Evolutionary conservation across 1,140 invertebrate genomes (phyloP).

Genomic region (Diploscapter pachys): DNA sequence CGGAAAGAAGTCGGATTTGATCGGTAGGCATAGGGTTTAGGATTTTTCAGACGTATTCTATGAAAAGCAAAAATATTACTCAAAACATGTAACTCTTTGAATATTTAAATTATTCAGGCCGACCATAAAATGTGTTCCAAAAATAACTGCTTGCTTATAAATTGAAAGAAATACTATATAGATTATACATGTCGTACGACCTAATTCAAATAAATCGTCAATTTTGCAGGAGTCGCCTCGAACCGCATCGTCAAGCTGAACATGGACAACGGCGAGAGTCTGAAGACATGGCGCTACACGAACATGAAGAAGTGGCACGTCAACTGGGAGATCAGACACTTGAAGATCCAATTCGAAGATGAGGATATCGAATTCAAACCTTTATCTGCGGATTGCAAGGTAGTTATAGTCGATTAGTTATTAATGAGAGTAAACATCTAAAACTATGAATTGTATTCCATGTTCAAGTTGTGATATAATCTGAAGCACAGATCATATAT

Average conservation of each 20-base stretch:
- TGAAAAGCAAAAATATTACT: neutral
- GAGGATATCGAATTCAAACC: constrained; percentile 89
- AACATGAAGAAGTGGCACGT: constrained; percentile 98
- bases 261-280: constrained; percentile 81
- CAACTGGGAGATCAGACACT: constrained; percentile 96
- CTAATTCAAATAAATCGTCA: neutral
- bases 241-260: constrained; percentile 95
- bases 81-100: too few relatives aligned
- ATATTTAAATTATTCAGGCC: too few relatives aligned
- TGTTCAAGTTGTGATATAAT: too few relatives aligned
- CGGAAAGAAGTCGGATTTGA: constrained; percentile 68
- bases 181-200: neutral
- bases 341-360: constrained; percentile 96
- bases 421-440: neutral
- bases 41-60: neutral
- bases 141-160: too few relatives aligned
- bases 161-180: too few relatives aligned
- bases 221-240: constrained; percentile 72
- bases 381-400: constrained; percentile 63
- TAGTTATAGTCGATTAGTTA: constrained; percentile 14
- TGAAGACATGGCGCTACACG: constrained; percentile 95
- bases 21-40: constrained; percentile 63
- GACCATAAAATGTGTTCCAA: neutral
- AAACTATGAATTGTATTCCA: too few relatives aligned
- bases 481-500: too few relatives aligned